phyloP scores from a whole-genome alignment of 2,113 vertebrate species.

The Larimichthys polyactis region DNA sequence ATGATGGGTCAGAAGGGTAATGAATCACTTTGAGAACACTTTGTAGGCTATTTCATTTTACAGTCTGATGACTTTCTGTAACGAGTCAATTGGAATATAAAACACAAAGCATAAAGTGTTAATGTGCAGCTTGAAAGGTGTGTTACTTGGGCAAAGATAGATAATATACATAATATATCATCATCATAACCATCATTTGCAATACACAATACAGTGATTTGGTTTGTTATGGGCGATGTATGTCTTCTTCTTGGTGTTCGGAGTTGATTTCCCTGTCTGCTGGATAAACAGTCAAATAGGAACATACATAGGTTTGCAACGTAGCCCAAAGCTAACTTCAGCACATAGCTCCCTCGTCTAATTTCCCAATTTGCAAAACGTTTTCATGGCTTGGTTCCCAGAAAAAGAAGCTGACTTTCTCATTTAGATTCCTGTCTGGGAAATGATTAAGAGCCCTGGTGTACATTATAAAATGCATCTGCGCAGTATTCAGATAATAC shows the following conservation, averaged over 20 bases:
- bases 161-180: not conserved
- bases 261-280: constrained; percentile 23
- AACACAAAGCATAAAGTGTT: constrained; percentile 21
- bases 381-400: constrained; percentile 40
- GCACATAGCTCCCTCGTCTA: constrained; percentile 22
- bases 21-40: constrained; percentile 52
- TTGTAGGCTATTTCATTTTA: constrained; percentile 52
- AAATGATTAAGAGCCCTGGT: constrained; percentile 53
- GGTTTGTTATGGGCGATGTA: not conserved
- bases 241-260: constrained; percentile 14
- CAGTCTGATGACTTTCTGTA: constrained; percentile 47
- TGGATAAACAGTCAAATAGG: constrained; percentile 5
- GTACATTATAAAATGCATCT: constrained; percentile 31
- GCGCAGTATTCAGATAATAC: constrained; percentile 2
- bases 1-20: constrained; percentile 29
- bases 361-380: constrained; percentile 47
- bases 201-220: not conserved
- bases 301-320: constrained; percentile 20
- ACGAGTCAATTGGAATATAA: constrained; percentile 33
- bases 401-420: constrained; percentile 37
- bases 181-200: not conserved
- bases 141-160: not conserved
- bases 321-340: constrained; percentile 22
- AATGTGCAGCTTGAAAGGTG: not conserved
- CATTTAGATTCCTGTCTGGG: constrained; percentile 41